Conservation (phyloP, 2,113 vertebrate species). For the Thamnaconus septentrionalis region DNA sequence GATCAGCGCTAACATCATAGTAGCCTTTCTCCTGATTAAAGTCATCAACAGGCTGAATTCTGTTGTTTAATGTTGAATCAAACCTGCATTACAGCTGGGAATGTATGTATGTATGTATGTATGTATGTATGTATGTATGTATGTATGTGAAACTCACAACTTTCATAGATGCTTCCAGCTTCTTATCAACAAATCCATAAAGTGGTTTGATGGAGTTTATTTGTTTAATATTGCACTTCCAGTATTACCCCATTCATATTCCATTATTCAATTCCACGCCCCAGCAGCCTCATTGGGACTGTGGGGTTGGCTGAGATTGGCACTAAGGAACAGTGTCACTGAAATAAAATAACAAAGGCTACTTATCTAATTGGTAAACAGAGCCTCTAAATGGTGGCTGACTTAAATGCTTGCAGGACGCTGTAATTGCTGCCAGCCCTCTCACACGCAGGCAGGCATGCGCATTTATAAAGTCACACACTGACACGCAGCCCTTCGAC, state of each 20-base stretch:
- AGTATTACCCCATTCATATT: no score
- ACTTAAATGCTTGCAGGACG: slow-evolving; percentile 82
- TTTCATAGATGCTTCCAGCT: no score
- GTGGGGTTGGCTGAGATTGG: slow-evolving; percentile 47
- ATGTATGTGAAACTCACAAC: no score
- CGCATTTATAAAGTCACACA: slow-evolving; percentile 40
- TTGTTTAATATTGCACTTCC: not conserved
- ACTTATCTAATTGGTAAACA: slow-evolving; percentile 83
- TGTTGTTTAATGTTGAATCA: no score
- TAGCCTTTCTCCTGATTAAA: no score
- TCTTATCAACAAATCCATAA: no score
- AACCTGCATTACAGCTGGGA: no score
- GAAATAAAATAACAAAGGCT: slow-evolving; percentile 79
- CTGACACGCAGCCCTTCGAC: slow-evolving; percentile 23
- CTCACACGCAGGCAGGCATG: slow-evolving; percentile 37
- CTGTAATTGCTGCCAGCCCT: slow-evolving; percentile 81
- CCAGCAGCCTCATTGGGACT: not conserved
- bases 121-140: no score
- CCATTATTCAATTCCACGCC: not conserved
- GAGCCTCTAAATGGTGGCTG: slow-evolving; percentile 76
- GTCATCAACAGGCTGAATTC: no score
- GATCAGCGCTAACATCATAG: no score
- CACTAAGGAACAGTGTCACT: slow-evolving; percentile 74
- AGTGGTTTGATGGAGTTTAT: not conserved
- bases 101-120: no score